Base-by-base conservation (phyloP, 35 echinoderm and acorn worm genomes). In the Ophiothrix spiculata region DNA sequence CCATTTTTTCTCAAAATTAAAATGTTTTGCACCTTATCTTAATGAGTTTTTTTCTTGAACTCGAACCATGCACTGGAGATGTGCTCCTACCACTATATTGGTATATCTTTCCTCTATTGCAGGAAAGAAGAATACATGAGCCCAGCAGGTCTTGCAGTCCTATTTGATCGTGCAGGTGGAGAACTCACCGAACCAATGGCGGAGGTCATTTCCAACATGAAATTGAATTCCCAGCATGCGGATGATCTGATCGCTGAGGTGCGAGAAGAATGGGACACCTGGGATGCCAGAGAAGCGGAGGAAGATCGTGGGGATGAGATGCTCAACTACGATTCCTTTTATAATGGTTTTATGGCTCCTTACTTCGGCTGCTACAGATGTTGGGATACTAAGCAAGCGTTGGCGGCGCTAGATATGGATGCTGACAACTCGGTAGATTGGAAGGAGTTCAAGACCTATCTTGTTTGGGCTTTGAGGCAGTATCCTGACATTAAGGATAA, bases 41-140 rank as follows among this genome's bases (percentile, higher is more conserved):
- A n/a, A n/a, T n/a, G n/a, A n/a, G n/a, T n/a, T n/a, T n/a, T n/a
- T n/a, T n/a, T n/a, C n/a, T n/a, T n/a, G n/a, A n/a, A n/a, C n/a
- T n/a, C n/a, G n/a, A n/a, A n/a, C n/a, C n/a, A n/a, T n/a, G n/a
- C n/a, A n/a, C n/a, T n/a, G n/a, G n/a, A n/a, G n/a, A n/a, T n/a
- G n/a, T n/a, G n/a, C n/a, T n/a, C n/a, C n/a, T n/a, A n/a, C n/a
- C n/a, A n/a, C n/a, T n/a, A n/a, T n/a, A n/a, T n/a, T n/a, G n/a
- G n/a, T n/a, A n/a, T n/a, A n/a, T n/a, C 78, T 80, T 79, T 16
- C n/a, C n/a, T n/a, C n/a, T n/a, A n/a, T n/a, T n/a, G 45, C 75
- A 89, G 88, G 49, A 84, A 85, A 49, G 88, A 90, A 56, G 88
- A 90, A 85, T 90, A 90, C 69, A 90, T 85, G 81, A 90, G 88